Conservation (phyloP, 2,888 invertebrate species). For the Caenorhabditis sp. region DNA sequence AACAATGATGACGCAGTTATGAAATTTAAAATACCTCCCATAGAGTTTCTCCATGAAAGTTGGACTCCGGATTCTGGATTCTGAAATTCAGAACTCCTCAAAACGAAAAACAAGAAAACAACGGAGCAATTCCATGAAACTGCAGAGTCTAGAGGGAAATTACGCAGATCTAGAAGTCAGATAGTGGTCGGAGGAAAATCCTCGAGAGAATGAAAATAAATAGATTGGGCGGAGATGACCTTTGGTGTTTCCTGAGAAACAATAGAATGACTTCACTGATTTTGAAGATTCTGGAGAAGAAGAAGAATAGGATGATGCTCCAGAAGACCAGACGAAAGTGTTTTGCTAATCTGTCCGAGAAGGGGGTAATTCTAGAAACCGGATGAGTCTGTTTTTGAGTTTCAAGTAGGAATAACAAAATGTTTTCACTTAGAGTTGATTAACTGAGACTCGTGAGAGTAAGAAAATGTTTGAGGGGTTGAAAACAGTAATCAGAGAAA, state of each 20-base stretch:
- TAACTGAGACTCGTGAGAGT: no score
- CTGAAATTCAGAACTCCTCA: background rate
- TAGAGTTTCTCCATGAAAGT: background rate
- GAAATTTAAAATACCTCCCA: background rate
- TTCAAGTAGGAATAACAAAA: background rate
- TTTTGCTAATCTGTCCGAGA: slow-evolving; percentile 15
- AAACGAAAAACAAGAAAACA: background rate
- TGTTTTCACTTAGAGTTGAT: slow-evolving; percentile 6
- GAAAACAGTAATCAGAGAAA: no score
- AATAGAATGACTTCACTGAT: slow-evolving; percentile 17
- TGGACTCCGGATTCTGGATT: background rate
- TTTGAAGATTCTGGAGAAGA: background rate
- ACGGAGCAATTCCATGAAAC: background rate
- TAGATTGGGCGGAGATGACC: slow-evolving; percentile 30
- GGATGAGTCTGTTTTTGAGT: slow-evolving; percentile 17
- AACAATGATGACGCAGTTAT: background rate
- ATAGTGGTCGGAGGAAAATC: slow-evolving; percentile 3
- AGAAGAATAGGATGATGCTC: background rate
- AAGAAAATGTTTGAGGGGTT: no score
- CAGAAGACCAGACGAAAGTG: slow-evolving; percentile 6
- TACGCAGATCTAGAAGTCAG: background rate
- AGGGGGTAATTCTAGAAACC: slow-evolving; percentile 6
- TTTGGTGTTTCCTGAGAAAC: slow-evolving; percentile 26
- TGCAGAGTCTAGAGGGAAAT: background rate
- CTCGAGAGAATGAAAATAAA: slow-evolving; percentile 13